Conservation (phyloP, 2,113 vertebrate genomes). For the Mustela lutreola region DNA sequence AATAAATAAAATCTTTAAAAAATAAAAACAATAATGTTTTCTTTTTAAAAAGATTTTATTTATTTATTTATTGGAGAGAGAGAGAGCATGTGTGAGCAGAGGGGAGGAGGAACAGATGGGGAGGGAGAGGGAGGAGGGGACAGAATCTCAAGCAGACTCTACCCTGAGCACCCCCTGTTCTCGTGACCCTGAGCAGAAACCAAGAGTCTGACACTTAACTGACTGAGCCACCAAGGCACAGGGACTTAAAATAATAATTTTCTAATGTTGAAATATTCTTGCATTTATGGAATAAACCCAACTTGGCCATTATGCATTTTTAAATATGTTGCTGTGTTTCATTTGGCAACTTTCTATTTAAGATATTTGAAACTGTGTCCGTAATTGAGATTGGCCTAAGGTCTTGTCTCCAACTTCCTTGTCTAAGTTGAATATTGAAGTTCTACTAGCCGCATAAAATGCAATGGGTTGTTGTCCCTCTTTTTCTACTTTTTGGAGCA, state of each 20-base stretch:
- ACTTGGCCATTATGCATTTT: not conserved
- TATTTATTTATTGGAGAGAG: not conserved
- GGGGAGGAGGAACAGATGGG: not conserved
- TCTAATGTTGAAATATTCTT: constrained; percentile 19
- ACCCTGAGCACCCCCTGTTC: not conserved
- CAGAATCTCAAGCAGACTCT: not conserved
- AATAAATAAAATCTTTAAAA: not conserved
- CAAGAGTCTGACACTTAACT: not conserved
- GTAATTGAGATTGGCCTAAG: not conserved
- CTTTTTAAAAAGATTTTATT: not conserved
- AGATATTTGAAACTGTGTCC: not conserved
- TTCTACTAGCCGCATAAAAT: not conserved
- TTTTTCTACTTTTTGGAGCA: constrained; percentile 23
- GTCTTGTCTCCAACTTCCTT: not conserved
- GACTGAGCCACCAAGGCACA: not conserved
- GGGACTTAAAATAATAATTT: not conserved
- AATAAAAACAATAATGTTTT: not conserved
- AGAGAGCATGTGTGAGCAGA: not conserved
- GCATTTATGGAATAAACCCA: not conserved
- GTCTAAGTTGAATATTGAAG: not conserved
- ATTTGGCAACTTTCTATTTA: not conserved
- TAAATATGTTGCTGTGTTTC: not conserved
- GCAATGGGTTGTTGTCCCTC: not conserved
- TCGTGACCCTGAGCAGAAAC: not conserved
- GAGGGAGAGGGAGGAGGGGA: not conserved